phyloP scores from a whole-genome alignment of 2,888 invertebrate genomes.

The Andrena hattorfiana region DNA sequence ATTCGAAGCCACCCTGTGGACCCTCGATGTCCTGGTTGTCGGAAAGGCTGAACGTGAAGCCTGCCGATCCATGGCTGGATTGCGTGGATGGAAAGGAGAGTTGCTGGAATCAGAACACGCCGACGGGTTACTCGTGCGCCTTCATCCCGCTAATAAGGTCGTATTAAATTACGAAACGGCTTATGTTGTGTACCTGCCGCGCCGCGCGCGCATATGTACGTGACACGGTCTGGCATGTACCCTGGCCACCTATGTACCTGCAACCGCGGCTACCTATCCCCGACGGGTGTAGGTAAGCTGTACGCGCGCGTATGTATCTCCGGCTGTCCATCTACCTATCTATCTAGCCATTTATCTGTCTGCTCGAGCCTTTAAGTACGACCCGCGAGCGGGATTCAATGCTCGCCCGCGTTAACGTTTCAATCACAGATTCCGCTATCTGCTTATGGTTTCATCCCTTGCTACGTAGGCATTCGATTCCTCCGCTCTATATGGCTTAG shows the following conservation, averaged over 20 bases:
- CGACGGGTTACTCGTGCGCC: constrained; percentile 64
- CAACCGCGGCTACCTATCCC: constrained; percentile 24
- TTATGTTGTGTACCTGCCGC: constrained; percentile 45
- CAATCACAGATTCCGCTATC: neutral
- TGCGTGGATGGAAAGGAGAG: constrained; percentile 90
- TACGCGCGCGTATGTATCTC: constrained; percentile 45
- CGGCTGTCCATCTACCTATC: constrained; percentile 42
- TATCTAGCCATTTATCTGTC: constrained; percentile 30
- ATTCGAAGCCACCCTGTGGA: constrained; percentile 96
- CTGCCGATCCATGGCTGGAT: constrained; percentile 86
- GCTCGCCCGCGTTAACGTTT: constrained; percentile 12
- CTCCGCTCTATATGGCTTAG: neutral
- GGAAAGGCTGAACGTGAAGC: constrained; percentile 92
- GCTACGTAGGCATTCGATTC: neutral
- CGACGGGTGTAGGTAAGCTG: constrained; percentile 27
- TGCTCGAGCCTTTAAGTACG: constrained; percentile 28
- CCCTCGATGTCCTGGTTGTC: constrained; percentile 93
- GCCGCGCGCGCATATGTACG: constrained; percentile 27
- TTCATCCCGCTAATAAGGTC: constrained; percentile 71
- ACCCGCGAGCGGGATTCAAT: constrained; percentile 31
- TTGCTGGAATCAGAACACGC: constrained; percentile 86
- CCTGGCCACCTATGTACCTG: constrained; percentile 33
- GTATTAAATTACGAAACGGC: constrained; percentile 74
- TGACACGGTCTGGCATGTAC: constrained; percentile 52
- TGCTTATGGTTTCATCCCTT: neutral